These are phyloP conservation scores for Ephestia elutella DNA, from an alignment of 1,140 invertebrate genomes.

Conservation along the genomic window DNA sequence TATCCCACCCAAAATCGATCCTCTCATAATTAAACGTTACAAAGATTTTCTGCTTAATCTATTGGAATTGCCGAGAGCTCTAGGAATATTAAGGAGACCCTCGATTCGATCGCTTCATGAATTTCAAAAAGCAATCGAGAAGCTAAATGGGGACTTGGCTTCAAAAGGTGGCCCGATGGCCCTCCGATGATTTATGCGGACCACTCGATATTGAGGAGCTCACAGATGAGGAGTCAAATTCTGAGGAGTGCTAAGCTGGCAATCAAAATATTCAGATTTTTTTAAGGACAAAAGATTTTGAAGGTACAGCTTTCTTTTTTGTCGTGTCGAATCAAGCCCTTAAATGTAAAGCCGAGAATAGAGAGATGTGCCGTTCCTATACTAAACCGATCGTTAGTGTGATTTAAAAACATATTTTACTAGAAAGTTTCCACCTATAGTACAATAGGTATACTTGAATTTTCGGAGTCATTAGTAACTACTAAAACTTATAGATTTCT, in stretches of 20 bases:
- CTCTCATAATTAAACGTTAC: neutral
- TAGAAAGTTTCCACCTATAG: no score
- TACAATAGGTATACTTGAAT: no score
- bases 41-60: neutral
- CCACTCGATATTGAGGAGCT: neutral
- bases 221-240: neutral
- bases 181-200: constrained; percentile 1
- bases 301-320: no score
- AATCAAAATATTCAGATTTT: neutral
- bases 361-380: no score
- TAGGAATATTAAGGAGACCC: constrained; percentile 1
- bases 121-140: constrained; percentile 3
- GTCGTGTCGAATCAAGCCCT: no score
- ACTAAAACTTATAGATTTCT: no score
- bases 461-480: no score
- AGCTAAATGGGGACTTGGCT: neutral
- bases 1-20: neutral
- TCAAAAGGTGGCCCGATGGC: neutral
- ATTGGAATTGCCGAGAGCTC: neutral
- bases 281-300: neutral
- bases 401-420: no score
- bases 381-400: no score
- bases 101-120: neutral
- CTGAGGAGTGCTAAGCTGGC: neutral
- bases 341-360: no score